A percentile compares a stretch with the other conserved stretches of the same genome.
These are phyloP conservation scores for Cyphomyrus plagiostoma DNA, from an alignment of 2,113 vertebrate genomes.

Conservation along the genomic window DNA sequence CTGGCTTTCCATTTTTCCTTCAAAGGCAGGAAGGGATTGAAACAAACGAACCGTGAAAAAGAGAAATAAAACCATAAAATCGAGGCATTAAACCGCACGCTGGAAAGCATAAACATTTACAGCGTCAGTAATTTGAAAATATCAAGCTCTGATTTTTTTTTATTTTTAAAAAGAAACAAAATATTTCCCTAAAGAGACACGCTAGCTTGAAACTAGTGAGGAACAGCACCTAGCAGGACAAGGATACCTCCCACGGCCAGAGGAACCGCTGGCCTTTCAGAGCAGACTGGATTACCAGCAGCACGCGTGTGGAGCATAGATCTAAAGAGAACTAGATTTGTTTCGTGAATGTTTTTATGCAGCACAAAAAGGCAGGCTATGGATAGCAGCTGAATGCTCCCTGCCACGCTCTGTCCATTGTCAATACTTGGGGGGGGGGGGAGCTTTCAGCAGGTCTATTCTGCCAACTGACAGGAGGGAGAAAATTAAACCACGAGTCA, in stretches of 20 bases:
- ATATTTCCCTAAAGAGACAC: neutral
- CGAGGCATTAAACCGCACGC: neutral
- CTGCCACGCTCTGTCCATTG: neutral
- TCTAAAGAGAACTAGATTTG: slow-evolving; percentile 10
- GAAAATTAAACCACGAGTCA: slow-evolving; percentile 19
- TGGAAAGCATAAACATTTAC: slow-evolving; percentile 7
- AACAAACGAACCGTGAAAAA: neutral
- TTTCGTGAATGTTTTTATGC: neutral
- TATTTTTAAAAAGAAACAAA: neutral
- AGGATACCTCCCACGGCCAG: neutral
- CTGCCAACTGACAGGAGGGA: neutral
- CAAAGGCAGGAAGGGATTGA: slow-evolving; percentile 6
- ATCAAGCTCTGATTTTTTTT: neutral
- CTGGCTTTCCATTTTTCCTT: slow-evolving; percentile 10
- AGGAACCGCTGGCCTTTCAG: neutral
- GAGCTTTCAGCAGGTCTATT: neutral
- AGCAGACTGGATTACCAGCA: neutral
- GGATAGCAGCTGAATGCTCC: neutral
- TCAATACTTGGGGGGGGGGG: neutral
- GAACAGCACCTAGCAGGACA: neutral
- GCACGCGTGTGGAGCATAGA: neutral
- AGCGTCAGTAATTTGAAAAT: neutral
- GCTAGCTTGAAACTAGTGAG: neutral
- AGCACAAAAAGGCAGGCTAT: neutral
- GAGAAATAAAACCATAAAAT: slow-evolving; percentile 6